Evolutionary conservation across 2,113 vertebrate genomes (phyloP).

Genomic region (Prolemur simus): DNA sequence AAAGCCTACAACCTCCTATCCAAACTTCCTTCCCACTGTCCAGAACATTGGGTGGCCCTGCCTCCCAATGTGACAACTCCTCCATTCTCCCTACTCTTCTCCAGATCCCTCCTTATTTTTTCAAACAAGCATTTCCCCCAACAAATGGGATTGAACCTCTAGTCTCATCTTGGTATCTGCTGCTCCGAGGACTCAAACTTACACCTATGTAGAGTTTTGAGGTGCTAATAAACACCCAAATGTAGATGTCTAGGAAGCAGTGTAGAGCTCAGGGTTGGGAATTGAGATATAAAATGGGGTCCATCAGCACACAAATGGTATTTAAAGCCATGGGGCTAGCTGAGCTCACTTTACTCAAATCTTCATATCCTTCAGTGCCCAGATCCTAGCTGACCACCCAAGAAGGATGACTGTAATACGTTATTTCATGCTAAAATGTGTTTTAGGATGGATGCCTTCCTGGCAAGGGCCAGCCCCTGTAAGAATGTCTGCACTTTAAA

Average conservation of each 20-base stretch:
- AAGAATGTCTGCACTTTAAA: slow-evolving; percentile 11
- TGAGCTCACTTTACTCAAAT: background rate
- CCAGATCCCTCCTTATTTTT: background rate
- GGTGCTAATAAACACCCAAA: background rate
- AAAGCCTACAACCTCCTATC: background rate
- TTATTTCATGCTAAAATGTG: background rate
- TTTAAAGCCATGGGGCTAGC: background rate
- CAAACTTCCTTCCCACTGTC: background rate
- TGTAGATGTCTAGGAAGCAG: background rate
- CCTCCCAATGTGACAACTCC: too few species aligned
- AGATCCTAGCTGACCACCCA: background rate
- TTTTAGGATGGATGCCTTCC: background rate
- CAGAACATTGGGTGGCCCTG: background rate
- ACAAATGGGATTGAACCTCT: background rate
- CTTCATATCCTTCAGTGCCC: background rate
- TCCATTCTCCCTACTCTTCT: background rate
- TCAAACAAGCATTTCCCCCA: background rate
- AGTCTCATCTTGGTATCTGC: background rate
- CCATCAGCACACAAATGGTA: background rate
- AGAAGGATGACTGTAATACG: background rate
- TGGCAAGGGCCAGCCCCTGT: background rate
- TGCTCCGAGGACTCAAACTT: background rate
- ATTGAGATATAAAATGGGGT: background rate
- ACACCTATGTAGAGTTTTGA: background rate
- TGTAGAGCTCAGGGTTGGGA: background rate